Conservation (phyloP, 2,797 vertebrate genomes). For the Coregonus sp. region DNA sequence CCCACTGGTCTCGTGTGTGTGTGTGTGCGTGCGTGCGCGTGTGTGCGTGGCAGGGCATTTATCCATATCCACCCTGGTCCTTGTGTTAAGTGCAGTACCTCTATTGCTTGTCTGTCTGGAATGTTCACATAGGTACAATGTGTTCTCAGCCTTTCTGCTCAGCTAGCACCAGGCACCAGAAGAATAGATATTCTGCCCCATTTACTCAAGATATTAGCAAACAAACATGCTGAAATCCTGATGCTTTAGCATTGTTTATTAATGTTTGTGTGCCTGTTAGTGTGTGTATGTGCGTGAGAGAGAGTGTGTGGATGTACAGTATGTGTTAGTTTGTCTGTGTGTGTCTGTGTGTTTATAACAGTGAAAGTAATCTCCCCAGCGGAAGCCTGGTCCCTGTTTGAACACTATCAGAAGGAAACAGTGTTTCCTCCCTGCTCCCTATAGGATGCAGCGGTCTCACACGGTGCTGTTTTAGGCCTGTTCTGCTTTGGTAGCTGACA, state of each 20-base stretch:
- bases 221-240: conserved; percentile 19
- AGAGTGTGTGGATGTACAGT: not conserved
- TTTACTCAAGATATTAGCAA: conserved; percentile 15
- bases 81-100: not conserved
- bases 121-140: not conserved
- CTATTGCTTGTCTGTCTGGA: not conserved
- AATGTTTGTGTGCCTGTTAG: not conserved
- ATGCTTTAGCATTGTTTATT: conserved; percentile 1
- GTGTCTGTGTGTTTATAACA: conserved; percentile 14
- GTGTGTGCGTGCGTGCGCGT: not conserved
- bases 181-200: not conserved
- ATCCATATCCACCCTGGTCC: not conserved
- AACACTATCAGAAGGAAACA: conserved; percentile 48
- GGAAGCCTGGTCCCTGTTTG: conserved; percentile 21
- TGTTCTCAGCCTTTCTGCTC: not conserved
- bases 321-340: not conserved
- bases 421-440: conserved; percentile 14
- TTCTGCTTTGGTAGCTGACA: conserved; percentile 15
- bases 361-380: conserved; percentile 6
- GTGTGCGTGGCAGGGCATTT: not conserved
- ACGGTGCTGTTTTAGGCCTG: not conserved
- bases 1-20: not conserved
- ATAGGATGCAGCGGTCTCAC: conserved; percentile 20
- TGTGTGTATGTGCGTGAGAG: not conserved
- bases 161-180: not conserved